Evolutionary conservation across 2,888 invertebrate genomes (phyloP), one percentile per base, ranked within the genome.

Genomic region (Theretra japonica): DNA sequence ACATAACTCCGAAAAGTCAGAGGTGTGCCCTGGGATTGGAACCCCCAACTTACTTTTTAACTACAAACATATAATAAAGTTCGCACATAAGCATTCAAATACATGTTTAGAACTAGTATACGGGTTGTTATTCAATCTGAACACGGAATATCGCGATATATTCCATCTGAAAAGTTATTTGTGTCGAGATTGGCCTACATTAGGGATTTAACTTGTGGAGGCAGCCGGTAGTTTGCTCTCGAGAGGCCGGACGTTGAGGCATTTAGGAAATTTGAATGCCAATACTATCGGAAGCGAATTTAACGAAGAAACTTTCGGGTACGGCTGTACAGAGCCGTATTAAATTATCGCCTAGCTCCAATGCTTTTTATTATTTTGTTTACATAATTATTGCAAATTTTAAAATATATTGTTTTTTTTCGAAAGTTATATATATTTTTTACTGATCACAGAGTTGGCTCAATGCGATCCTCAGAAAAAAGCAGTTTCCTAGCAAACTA

Each of bases 241-340:
- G 75, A 76, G 74, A 74, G 78, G 76, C 77, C 78, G 79, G 78
- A 79, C 81, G 79, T 77, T 72, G 72, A 82, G 82, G 85, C 82
- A 87, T 90, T 90, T 87, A 85, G 84, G 78, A 85, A 86, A 90
- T 91, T 91, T 90, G 89, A 90, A 91, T 90, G 79, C 86, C 87
- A 85, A 86, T 88, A 85, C 83, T 86, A 87, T 84, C 83, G 80
- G 83, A 82, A 77, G 75, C 75, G 75, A 85, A 84, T 85, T 80
- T 87, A 86, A 84, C 85, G 80, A 82, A 83, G 83, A 84, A 90
- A 88, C 81, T 90, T 88, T 86, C 78, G 80, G 84, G 78, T 59
- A 57, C 30, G 25, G 30, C 57, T 71, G 48, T 60, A 69, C 69
- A 72, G 50, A 72, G 53, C 30, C 33, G 41, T 33, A 62, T 62